A percentile compares a stretch with the other conserved stretches of the same genome.
Evolutionary conservation across 2,797 vertebrate genomes (phyloP).

Genomic region (Falco peregrinus): DNA sequence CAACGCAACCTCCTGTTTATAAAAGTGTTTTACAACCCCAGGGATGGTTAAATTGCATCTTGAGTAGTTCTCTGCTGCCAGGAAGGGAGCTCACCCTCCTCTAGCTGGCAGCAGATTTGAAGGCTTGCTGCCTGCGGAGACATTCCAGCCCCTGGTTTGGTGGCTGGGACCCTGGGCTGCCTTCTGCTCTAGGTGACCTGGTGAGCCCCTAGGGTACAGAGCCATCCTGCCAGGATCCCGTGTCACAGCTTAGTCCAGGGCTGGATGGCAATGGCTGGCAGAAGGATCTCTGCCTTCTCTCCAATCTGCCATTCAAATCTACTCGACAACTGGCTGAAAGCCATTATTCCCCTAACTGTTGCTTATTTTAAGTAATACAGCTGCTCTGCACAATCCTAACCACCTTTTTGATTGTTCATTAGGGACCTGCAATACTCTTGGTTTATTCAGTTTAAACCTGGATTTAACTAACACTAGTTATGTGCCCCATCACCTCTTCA

Average conservation of each 20-base stretch:
- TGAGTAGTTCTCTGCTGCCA: neutral
- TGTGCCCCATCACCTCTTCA: slow-evolving; percentile 53
- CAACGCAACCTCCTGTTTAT: neutral
- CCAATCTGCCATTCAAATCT: neutral
- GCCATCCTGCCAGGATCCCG: fast-evolving
- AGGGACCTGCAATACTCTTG: slow-evolving; percentile 33
- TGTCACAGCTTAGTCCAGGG: neutral
- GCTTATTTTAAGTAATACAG: slow-evolving; percentile 43
- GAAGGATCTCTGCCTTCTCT: neutral
- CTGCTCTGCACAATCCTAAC: slow-evolving; percentile 17
- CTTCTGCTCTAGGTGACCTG: neutral
- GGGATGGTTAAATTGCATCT: neutral
- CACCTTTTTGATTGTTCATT: slow-evolving; percentile 50
- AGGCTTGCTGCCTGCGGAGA: neutral
- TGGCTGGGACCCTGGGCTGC: fast-evolving
- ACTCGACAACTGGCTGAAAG: neutral
- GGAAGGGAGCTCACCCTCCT: neutral
- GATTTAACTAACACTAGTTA: slow-evolving; percentile 16
- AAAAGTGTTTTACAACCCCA: neutral
- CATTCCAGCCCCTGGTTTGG: neutral
- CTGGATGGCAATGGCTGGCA: neutral
- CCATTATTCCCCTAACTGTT: slow-evolving; percentile 28
- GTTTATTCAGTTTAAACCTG: slow-evolving; percentile 35
- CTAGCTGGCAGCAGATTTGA: neutral
- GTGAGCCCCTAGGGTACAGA: neutral